phyloP scores from a whole-genome alignment of 2,797 vertebrate genomes.

The Tangara arthus region DNA sequence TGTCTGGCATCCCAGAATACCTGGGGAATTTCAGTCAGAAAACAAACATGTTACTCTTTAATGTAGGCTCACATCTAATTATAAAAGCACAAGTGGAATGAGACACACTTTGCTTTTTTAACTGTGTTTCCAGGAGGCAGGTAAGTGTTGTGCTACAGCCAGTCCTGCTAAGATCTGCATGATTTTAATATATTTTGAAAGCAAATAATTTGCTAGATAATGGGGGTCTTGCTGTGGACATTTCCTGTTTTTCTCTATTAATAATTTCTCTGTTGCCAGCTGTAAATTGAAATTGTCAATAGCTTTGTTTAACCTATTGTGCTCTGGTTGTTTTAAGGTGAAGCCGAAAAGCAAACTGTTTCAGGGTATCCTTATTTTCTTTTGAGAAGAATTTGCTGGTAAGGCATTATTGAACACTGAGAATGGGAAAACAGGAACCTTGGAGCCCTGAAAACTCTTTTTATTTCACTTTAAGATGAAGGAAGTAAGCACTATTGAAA shows the following conservation, averaged over 20 bases:
- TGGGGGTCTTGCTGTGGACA: constrained; percentile 42
- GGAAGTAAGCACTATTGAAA: not conserved
- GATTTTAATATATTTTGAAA: constrained; percentile 72
- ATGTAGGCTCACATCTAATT: constrained; percentile 73
- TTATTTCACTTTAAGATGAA: constrained; percentile 6
- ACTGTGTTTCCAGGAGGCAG: constrained; percentile 69
- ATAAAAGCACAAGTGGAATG: constrained; percentile 70
- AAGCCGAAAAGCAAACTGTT: not conserved
- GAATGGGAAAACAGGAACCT: not conserved
- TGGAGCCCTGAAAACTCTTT: not conserved
- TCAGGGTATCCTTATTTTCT: not conserved
- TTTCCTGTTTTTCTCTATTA: constrained; percentile 53
- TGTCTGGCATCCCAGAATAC: constrained; percentile 57
- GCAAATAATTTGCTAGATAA: constrained; percentile 64
- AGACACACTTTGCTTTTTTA: constrained; percentile 64
- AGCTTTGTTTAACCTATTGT: constrained; percentile 22
- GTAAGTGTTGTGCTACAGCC: constrained; percentile 55
- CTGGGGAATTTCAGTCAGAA: constrained; percentile 75
- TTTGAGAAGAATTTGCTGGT: not conserved
- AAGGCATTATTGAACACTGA: not conserved
- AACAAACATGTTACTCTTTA: constrained; percentile 74
- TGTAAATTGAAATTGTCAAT: constrained; percentile 27
- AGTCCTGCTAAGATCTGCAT: constrained; percentile 56
- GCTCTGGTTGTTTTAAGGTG: not conserved
- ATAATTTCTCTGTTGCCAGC: constrained; percentile 24